phyloP scores from a whole-genome alignment of 2,888 invertebrate species.

The Ptychoptera albimana region DNA sequence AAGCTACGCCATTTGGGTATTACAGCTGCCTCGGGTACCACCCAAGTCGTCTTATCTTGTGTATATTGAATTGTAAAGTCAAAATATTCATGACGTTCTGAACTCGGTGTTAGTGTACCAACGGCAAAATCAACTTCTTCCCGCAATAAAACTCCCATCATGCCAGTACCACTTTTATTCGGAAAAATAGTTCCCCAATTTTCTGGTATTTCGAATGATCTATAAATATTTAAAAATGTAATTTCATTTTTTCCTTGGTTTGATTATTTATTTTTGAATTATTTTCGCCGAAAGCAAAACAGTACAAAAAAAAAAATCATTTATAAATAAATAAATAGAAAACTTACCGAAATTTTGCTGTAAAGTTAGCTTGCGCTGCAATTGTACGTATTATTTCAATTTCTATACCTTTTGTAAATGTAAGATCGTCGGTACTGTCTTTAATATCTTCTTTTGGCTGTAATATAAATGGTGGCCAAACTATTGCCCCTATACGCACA shows the following conservation, averaged over 20 bases:
- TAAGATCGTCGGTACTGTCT: neutral
- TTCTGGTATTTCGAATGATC: neutral
- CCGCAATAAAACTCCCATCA: conserved; percentile 1
- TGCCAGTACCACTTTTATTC: conserved; percentile 1
- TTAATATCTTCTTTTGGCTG: neutral
- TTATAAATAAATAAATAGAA: neutral
- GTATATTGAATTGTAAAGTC: conserved; percentile 6
- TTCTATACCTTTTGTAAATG: conserved; percentile 4
- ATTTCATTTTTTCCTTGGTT: neutral
- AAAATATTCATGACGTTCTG: neutral
- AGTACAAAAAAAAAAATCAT: neutral
- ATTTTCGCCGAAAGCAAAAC: neutral
- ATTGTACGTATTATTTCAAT: conserved; percentile 1
- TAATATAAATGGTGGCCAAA: conserved; percentile 4
- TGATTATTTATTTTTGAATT: neutral
- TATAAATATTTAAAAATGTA: neutral
- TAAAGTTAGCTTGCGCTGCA: neutral
- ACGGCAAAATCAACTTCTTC: conserved; percentile 2
- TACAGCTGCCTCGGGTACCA: conserved; percentile 1
- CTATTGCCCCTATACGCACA: neutral
- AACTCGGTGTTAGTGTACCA: conserved; percentile 1
- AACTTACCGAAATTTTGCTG: neutral
- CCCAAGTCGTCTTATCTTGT: conserved; percentile 5
- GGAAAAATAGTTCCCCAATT: conserved; percentile 2
- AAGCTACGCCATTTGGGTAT: conserved; percentile 4